Conservation (phyloP, 2,113 vertebrate species). For the Petroica traversi region DNA sequence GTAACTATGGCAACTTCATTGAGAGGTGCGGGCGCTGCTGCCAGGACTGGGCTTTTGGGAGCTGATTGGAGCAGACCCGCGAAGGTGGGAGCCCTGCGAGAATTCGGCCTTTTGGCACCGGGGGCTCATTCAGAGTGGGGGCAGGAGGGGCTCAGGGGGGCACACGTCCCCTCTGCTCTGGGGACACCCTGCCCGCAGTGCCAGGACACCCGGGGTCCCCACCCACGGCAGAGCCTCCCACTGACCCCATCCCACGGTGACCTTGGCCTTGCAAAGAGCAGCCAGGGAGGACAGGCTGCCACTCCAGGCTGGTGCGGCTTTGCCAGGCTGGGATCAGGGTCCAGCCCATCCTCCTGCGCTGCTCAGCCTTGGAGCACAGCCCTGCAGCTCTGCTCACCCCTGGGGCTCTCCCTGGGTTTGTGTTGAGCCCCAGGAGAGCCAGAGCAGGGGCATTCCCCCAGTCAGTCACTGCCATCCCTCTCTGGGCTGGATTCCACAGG, state of each 20-base stretch:
- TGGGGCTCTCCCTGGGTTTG: background rate
- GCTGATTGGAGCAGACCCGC: constrained; percentile 29
- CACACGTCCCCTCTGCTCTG: background rate
- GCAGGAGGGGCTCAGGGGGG: background rate
- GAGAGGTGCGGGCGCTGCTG: constrained; percentile 51
- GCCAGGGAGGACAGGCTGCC: too few species aligned
- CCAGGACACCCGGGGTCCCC: too few species aligned
- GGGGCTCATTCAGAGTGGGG: background rate
- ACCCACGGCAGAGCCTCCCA: fast-evolving
- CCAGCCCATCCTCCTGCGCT: fast-evolving
- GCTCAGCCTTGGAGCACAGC: background rate
- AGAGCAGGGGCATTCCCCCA: background rate
- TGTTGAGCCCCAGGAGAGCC: background rate
- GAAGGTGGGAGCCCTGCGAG: constrained; percentile 37
- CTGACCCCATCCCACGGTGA: background rate
- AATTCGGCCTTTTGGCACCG: background rate
- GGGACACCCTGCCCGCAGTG: background rate
- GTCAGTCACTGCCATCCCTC: background rate
- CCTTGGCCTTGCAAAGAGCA: background rate
- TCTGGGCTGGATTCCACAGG: background rate
- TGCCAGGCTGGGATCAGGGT: background rate
- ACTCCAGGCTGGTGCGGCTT: background rate
- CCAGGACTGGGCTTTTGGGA: constrained; percentile 10
- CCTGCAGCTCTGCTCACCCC: background rate
- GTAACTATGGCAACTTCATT: constrained; percentile 73